Evolutionary conservation across 92 coral and sea anemone species (phyloP).

Genomic region (Phymanthus crucifer): DNA sequence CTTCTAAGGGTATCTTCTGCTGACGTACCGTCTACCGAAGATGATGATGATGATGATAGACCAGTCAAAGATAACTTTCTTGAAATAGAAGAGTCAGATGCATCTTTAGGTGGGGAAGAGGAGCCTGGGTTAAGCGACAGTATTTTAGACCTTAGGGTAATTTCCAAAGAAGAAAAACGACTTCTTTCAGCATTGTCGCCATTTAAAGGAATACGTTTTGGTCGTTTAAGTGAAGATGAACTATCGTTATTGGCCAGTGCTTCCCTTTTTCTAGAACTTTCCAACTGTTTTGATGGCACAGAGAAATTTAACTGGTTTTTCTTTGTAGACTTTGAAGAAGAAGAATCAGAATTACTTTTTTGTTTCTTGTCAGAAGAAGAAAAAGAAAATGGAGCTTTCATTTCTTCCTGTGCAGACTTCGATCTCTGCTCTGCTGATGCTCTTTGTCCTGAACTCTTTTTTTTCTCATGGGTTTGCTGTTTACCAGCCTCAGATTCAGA

Average conservation of each 20-base stretch:
- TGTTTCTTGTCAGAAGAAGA: background rate
- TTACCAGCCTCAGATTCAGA: background rate
- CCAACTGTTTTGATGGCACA: background rate
- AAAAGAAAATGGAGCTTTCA: background rate
- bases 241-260: background rate
- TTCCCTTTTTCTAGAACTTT: background rate
- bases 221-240: background rate
- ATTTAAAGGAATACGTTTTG: background rate
- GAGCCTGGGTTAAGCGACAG: background rate
- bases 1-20: constrained; percentile 23
- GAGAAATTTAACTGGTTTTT: background rate
- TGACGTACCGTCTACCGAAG: constrained; percentile 9
- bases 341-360: background rate
- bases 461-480: background rate
- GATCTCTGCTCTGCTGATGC: background rate
- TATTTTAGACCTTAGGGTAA: background rate
- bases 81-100: background rate
- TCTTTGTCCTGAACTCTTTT: background rate
- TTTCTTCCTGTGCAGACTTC: background rate
- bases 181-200: background rate
- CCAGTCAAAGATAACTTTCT: background rate
- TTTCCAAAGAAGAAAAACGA: constrained; percentile 3
- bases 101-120: background rate
- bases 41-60: background rate
- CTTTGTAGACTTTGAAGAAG: background rate